These are phyloP conservation scores for Caenorhabditis briggsae DNA, from an alignment of 1,140 invertebrate species.

Conservation along the genomic window DNA sequence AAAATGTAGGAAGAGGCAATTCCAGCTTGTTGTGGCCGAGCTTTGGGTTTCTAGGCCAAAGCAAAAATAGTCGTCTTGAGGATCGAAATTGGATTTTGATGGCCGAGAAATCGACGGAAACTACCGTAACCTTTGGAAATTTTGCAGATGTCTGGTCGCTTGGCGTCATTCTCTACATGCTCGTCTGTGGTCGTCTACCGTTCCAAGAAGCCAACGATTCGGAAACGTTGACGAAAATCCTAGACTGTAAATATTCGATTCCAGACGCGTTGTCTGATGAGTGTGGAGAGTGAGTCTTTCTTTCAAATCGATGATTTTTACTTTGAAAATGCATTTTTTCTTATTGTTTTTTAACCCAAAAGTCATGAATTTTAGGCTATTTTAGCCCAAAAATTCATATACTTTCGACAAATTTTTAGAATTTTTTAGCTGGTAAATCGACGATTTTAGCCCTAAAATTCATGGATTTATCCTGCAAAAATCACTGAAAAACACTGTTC, in stretches of 20 bases:
- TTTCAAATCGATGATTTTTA: no score
- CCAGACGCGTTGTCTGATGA: conserved; percentile 88
- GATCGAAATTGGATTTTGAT: neutral
- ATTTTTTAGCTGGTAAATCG: neutral
- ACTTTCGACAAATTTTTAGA: no score
- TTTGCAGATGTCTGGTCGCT: conserved; percentile 93
- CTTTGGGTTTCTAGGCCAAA: no score
- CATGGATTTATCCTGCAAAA: no score
- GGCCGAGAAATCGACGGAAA: neutral
- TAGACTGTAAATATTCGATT: conserved; percentile 98
- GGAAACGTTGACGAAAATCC: conserved; percentile 98
- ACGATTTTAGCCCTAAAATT: neutral
- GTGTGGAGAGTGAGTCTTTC: conserved; percentile 85
- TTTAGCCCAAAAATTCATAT: neutral
- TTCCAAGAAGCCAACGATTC: conserved; percentile 99
- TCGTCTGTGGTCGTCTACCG: conserved; percentile 94
- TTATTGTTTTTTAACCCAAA: no score
- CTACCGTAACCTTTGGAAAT: neutral
- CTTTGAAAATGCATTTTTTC: no score
- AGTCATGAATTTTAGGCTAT: no score
- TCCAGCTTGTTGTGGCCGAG: no score
- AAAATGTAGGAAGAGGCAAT: no score
- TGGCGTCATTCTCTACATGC: conserved; percentile 97
- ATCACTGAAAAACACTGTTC: no score
- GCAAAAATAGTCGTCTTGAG: no score